A percentile compares a stretch with the other conserved stretches of the same genome.
Evolutionary conservation across 2,113 vertebrate genomes (phyloP).

Genomic region (Cyphomyrus plagiostoma): DNA sequence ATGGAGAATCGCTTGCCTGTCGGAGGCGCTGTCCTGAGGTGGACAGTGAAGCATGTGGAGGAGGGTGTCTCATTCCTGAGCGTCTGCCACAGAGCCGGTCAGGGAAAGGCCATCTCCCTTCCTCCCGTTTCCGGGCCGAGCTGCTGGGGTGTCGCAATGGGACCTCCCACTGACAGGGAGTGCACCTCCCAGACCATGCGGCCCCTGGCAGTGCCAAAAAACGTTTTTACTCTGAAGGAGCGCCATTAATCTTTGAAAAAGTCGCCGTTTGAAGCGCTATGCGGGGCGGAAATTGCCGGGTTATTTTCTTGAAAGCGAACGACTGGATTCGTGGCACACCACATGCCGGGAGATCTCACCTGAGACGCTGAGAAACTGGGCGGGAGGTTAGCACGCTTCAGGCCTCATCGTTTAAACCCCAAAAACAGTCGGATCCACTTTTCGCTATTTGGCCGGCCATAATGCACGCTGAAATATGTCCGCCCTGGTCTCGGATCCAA

Average conservation of each 20-base stretch:
- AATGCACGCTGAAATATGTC: not conserved
- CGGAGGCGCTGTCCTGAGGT: not conserved
- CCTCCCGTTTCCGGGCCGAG: constrained; percentile 3
- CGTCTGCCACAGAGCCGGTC: not conserved
- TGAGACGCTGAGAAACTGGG: not conserved
- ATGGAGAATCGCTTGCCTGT: not conserved
- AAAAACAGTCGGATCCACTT: not conserved
- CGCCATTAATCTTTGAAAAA: constrained; percentile 4
- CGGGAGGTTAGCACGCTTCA: not conserved
- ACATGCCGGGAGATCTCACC: not conserved
- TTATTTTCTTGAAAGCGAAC: not conserved
- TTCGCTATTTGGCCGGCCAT: not conserved
- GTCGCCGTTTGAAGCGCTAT: not conserved
- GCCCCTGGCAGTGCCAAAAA: not conserved
- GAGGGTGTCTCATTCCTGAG: not conserved
- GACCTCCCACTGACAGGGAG: constrained; percentile 12
- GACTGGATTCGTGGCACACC: not conserved
- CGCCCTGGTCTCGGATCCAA: not conserved
- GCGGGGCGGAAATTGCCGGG: not conserved
- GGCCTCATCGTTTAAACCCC: not conserved
- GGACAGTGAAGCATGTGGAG: not conserved
- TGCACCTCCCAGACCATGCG: not conserved
- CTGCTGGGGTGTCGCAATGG: constrained; percentile 8
- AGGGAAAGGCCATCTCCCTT: not conserved
- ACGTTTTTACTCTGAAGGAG: constrained; percentile 9